Base-by-base conservation (phyloP, 2,888 invertebrate genomes). In the Lydus trimaculatus region DNA sequence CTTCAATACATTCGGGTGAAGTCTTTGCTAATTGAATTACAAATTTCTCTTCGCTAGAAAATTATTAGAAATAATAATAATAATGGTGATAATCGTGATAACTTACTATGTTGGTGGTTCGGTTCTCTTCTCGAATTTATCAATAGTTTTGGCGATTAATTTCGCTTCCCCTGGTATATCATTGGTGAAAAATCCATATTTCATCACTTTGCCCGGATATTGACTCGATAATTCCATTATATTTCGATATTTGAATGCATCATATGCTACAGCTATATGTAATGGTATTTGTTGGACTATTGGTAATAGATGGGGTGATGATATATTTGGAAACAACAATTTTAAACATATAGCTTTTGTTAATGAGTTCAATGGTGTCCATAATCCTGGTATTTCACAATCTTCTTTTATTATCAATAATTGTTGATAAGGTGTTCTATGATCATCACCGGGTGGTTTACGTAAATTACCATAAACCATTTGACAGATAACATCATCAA, bases 161-260 rank as follows among this genome's bases (percentile, higher is more conserved):
- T 85, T 84, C 0, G 93, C 91, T 13, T 88, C 87, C 0, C 85
- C 84, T 0, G 91, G 86, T 65, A 87, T 87, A 58, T 89, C 88
- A 72, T 87, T 89, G 0, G 90, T 89, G 78, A 92, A 94, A 84
- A 91, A 92, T 0, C 93, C 94, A 78, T 90, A 90, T 58, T 88
- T 85, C 56, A 92, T 86, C 3, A 94, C 83, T 7, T 90, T 87
- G 0, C 88, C 85, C 1, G 81, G 80, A 63, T 87, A 87, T 8
- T 86, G 84, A 17, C 85, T 77, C 68, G 87, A 87, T 8, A 89
- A 81, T 25, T 87, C 86, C 61, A 90, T 84, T 36, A 92, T 88
- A 36, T 91, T 91, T 66, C 87, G 87, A 1, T 91, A 88, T 82
- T 91, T 92, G 81, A 89, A 89, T 8, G 91, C 90, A 62, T 92